phyloP scores from a whole-genome alignment of 2,888 invertebrate species.

The Sicus ferrugineus region DNA sequence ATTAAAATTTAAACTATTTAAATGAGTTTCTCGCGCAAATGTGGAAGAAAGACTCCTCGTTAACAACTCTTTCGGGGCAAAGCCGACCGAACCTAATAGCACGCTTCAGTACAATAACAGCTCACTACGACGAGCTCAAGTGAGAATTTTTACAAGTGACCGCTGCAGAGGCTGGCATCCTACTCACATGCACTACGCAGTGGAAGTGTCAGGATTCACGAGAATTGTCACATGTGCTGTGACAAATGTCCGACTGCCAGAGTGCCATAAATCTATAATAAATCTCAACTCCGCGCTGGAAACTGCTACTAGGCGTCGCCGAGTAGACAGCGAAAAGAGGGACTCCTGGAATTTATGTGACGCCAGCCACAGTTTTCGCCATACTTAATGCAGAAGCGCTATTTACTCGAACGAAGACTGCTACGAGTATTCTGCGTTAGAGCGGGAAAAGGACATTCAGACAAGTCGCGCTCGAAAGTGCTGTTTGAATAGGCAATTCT shows the following conservation, averaged over 20 bases:
- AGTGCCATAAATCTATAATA: conserved; percentile 48
- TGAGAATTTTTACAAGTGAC: conserved; percentile 1
- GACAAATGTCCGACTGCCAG: conserved; percentile 47
- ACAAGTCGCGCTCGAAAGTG: conserved; percentile 1
- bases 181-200: background rate
- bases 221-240: conserved; percentile 13
- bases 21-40: too few species aligned
- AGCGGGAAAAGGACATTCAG: conserved; percentile 17
- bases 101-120: conserved; percentile 23
- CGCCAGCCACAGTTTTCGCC: conserved; percentile 40
- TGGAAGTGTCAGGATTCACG: conserved; percentile 36
- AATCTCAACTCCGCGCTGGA: background rate
- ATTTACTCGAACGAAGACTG: conserved; percentile 35
- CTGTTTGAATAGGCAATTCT: conserved; percentile 39
- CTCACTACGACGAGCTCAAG: background rate
- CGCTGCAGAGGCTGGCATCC: background rate
- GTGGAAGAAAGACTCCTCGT: too few species aligned
- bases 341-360: conserved; percentile 45
- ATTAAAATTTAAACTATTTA: too few species aligned
- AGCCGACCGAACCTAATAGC: conserved; percentile 26
- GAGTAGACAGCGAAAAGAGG: conserved; percentile 37
- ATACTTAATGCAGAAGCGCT: conserved; percentile 33
- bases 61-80: conserved; percentile 22
- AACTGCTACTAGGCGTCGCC: conserved; percentile 28
- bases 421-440: background rate